A percentile compares a stretch with the other conserved stretches of the same genome.
These are phyloP conservation scores for Chrysina gloriosa DNA, from an alignment of 2,888 invertebrate species.

Conservation along the genomic window DNA sequence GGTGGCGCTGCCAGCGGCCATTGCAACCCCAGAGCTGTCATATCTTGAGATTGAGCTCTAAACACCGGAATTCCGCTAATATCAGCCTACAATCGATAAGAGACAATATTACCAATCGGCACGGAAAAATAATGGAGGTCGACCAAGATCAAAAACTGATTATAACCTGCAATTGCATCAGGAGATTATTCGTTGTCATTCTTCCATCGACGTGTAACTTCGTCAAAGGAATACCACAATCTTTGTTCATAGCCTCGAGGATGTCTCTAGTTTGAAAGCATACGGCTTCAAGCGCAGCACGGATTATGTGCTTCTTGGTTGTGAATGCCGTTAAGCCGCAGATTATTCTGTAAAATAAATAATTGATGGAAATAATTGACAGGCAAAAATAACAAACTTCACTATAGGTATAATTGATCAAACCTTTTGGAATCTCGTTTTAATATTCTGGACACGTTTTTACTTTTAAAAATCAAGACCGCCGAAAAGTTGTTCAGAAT, in stretches of 20 bases:
- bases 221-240: conserved; percentile 85
- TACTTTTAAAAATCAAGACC: no score
- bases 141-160: no score
- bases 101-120: neutral
- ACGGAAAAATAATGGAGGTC: neutral
- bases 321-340: conserved; percentile 95
- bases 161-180: conserved; percentile 89
- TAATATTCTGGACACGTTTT: no score
- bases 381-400: neutral
- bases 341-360: conserved; percentile 71
- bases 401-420: neutral
- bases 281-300: conserved; percentile 94
- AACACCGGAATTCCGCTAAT: conserved; percentile 91
- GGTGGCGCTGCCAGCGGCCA: conserved; percentile 85
- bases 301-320: conserved; percentile 90
- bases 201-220: conserved; percentile 94
- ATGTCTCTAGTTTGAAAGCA: conserved; percentile 97
- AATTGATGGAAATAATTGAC: neutral
- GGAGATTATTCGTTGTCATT: conserved; percentile 87
- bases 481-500: no score
- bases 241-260: conserved; percentile 93
- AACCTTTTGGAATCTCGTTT: neutral
- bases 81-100: conserved; percentile 73
- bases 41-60: conserved; percentile 87
- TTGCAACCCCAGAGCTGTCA: conserved; percentile 91